phyloP scores from a whole-genome alignment of 2,797 vertebrate genomes.

The Parotocinclus haroldoi region DNA sequence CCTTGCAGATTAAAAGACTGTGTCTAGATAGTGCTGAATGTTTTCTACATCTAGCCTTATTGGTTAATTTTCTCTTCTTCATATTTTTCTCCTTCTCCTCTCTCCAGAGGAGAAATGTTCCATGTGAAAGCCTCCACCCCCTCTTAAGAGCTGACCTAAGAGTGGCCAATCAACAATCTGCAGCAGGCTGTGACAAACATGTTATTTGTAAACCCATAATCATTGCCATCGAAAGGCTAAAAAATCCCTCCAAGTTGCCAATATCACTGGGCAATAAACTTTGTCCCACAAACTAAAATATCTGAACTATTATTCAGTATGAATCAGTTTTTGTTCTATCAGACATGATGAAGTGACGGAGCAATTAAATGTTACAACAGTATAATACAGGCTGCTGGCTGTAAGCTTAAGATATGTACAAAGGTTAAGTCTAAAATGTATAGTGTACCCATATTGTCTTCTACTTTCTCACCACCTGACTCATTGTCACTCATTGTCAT shows the following conservation, averaged over 20 bases:
- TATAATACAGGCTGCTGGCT: no score
- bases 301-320: no score
- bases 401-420: no score
- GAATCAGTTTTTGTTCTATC: no score
- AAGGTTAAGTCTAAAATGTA: no score
- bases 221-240: conserved; percentile 70
- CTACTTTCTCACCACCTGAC: no score
- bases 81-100: conserved; percentile 2
- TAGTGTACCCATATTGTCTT: no score
- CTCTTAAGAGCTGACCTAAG: conserved; percentile 56
- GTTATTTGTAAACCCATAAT: conserved; percentile 77
- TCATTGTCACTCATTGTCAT: no score
- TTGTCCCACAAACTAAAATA: no score
- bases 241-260: conserved; percentile 60
- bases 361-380: no score
- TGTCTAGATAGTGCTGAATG: background rate
- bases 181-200: conserved; percentile 59
- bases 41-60: conserved; percentile 37
- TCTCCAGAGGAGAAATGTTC: conserved; percentile 42
- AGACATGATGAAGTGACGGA: no score
- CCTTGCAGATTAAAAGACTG: no score
- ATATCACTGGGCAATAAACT: background rate
- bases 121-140: conserved; percentile 54
- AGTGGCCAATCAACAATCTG: conserved; percentile 79
- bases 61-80: background rate